phyloP scores from a whole-genome alignment of 1,140 invertebrate species.

The Condylostylus longicornis region DNA sequence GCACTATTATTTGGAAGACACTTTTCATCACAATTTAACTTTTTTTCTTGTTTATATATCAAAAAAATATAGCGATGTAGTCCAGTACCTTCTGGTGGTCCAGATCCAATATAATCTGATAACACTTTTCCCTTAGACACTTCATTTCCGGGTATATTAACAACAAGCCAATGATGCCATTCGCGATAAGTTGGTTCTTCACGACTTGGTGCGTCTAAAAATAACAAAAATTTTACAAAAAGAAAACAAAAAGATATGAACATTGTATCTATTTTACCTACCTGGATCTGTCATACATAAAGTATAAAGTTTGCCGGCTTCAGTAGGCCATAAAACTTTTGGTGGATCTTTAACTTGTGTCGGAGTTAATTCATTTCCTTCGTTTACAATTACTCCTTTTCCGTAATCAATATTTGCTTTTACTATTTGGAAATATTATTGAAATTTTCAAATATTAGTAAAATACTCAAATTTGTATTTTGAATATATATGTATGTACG shows the following conservation, averaged over 20 bases:
- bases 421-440: too few relatives aligned
- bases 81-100: constrained; percentile 66
- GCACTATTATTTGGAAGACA: constrained; percentile 43
- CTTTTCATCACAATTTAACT: constrained; percentile 23
- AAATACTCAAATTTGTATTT: not conserved
- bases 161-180: constrained; percentile 88
- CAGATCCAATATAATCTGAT: constrained; percentile 71
- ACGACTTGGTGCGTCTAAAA: constrained; percentile 55
- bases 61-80: constrained; percentile 85
- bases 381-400: constrained; percentile 38
- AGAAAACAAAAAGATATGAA: too few relatives aligned
- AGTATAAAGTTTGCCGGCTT: constrained; percentile 50
- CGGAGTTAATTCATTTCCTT: constrained; percentile 50
- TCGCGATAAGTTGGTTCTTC: constrained; percentile 62
- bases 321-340: constrained; percentile 46
- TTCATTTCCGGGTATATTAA: constrained; percentile 71
- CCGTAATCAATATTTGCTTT: constrained; percentile 5
- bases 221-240: too few relatives aligned
- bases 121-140: constrained; percentile 57
- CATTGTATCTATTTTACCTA: too few relatives aligned
- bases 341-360: constrained; percentile 56
- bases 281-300: constrained; percentile 48
- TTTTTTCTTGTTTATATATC: constrained; percentile 57
- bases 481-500: constrained; percentile 9
- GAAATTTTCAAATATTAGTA: too few relatives aligned